Percentiles rank a stretch among this genome's conserved stretches.
These are phyloP conservation scores for Phylloscopus trochiloides DNA, from an alignment of 2,113 vertebrate genomes.

Conservation along the genomic window DNA sequence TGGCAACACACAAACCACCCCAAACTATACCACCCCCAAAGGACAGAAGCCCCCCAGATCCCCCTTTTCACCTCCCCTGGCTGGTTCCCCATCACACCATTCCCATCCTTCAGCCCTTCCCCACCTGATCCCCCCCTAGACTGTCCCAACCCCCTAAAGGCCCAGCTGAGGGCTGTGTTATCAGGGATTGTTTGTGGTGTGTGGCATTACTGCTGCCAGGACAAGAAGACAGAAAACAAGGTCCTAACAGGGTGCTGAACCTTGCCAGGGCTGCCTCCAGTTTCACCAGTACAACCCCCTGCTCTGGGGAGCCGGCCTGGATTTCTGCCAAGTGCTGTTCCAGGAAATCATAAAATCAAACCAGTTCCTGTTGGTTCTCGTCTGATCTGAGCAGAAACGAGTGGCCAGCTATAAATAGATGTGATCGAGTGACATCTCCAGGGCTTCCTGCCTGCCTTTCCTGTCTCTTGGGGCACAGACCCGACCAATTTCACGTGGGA, in stretches of 20 bases:
- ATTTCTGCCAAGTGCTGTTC: not conserved
- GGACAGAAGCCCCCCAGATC: not conserved
- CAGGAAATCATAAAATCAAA: not conserved
- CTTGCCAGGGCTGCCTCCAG: not conserved
- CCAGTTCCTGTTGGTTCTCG: not conserved
- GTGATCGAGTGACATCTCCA: not conserved
- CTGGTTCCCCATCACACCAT: not conserved
- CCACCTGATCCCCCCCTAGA: not conserved
- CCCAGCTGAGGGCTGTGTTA: not conserved
- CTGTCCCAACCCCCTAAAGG: not conserved
- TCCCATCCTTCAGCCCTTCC: not conserved
- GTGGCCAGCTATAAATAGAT: not conserved
- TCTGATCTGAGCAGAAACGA: not conserved
- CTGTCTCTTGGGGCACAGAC: not conserved
- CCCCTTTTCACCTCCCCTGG: not conserved
- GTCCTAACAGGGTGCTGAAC: not conserved
- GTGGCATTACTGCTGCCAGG: not conserved
- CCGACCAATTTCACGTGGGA: accelerated
- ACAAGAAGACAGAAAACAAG: accelerated
- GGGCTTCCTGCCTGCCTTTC: conserved; percentile 25
- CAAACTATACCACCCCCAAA: not conserved
- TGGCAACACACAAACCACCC: not conserved
- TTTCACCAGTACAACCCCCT: not conserved
- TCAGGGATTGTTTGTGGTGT: not conserved
- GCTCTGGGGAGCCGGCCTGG: accelerated